phyloP scores from a whole-genome alignment of 2,888 invertebrate genomes.

The Halictus ligatus region DNA sequence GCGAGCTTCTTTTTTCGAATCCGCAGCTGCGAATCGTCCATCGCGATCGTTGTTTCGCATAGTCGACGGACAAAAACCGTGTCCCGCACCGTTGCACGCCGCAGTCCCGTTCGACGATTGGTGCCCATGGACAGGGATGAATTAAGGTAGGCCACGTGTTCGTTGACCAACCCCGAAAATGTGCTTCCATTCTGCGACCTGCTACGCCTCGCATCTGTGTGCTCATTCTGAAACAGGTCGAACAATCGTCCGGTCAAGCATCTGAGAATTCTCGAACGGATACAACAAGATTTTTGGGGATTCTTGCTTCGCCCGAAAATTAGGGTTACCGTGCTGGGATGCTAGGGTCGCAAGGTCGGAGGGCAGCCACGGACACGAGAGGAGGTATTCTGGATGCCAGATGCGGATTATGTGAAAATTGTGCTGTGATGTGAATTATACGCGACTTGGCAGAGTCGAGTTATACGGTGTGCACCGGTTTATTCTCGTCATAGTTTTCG shows the following conservation, averaged over 20 bases:
- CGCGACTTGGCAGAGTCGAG: background rate
- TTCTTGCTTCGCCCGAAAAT: background rate
- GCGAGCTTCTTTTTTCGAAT: slow-evolving; percentile 20
- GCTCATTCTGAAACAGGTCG: background rate
- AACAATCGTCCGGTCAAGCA: background rate
- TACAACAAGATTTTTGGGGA: background rate
- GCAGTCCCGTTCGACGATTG: slow-evolving; percentile 7
- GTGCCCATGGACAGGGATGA: slow-evolving; percentile 67
- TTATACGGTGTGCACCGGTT: background rate
- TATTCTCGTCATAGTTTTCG: background rate
- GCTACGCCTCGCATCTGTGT: background rate
- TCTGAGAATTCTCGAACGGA: background rate
- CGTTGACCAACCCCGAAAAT: slow-evolving; percentile 20
- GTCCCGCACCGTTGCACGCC: background rate
- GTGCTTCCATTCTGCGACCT: slow-evolving; percentile 6
- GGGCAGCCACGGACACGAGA: background rate
- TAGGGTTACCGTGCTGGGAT: background rate
- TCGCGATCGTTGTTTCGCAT: background rate
- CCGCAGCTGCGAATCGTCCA: slow-evolving; percentile 43
- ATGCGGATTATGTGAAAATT: slow-evolving; percentile 1
- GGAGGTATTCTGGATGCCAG: background rate
- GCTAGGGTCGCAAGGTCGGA: background rate
- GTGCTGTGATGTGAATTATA: background rate
- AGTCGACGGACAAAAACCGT: background rate
- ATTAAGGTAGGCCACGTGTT: slow-evolving; percentile 64